These are phyloP conservation scores for Lucifuga dentata DNA, from an alignment of 2,113 vertebrate genomes.

Conservation along the genomic window DNA sequence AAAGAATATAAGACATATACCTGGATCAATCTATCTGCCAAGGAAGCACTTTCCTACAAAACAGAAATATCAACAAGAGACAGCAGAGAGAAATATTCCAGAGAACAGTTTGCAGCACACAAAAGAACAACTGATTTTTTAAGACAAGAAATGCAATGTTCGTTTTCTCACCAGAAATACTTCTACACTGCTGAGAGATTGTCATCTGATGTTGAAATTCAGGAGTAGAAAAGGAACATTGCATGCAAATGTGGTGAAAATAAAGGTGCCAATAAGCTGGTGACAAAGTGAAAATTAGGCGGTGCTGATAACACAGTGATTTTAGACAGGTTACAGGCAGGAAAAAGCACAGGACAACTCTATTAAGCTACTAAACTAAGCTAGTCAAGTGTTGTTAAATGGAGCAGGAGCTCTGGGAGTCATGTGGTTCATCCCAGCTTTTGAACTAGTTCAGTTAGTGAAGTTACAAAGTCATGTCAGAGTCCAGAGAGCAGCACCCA, in stretches of 20 bases:
- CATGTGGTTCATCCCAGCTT: constrained; percentile 5
- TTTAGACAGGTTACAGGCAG: constrained; percentile 70
- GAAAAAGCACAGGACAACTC: constrained; percentile 63
- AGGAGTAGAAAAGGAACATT: constrained; percentile 83
- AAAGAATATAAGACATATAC: constrained; percentile 87
- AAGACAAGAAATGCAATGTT: constrained; percentile 82
- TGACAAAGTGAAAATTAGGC: constrained; percentile 64
- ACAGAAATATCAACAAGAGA: constrained; percentile 88
- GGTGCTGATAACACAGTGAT: constrained; percentile 42
- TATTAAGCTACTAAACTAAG: not conserved
- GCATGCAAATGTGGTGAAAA: constrained; percentile 58
- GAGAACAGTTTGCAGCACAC: constrained; percentile 81
- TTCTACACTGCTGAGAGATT: not conserved
- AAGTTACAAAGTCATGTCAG: constrained; percentile 15
- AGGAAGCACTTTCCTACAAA: constrained; percentile 99
- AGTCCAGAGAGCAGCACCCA: constrained; percentile 37
- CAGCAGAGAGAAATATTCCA: constrained; percentile 84
- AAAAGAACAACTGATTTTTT: constrained; percentile 80
- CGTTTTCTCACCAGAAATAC: constrained; percentile 81
- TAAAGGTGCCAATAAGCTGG: constrained; percentile 45
- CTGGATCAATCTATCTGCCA: constrained; percentile 99
- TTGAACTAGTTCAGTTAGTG: constrained; percentile 28
- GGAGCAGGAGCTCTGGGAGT: not conserved
- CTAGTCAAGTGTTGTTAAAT: constrained; percentile 16
- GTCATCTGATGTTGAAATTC: constrained; percentile 9